Evolutionary conservation across 2,888 invertebrate genomes (phyloP).

Genomic region (Trachelus stipa): DNA sequence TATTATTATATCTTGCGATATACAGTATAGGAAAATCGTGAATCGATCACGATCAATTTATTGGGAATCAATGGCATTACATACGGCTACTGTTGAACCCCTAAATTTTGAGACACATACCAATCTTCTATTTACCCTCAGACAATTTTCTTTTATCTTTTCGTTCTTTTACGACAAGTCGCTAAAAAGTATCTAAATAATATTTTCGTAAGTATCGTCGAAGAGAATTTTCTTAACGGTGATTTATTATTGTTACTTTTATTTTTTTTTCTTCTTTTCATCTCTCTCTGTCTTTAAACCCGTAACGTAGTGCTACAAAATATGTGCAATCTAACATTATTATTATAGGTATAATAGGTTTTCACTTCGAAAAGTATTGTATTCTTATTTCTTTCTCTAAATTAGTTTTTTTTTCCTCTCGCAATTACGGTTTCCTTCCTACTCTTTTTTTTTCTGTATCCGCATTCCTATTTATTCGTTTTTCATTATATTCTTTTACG

Average conservation of each 20-base stretch:
- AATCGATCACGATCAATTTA: background rate
- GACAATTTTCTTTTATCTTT: constrained; percentile 12
- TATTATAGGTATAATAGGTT: background rate
- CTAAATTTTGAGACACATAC: too few species aligned
- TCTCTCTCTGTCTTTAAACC: constrained; percentile 7
- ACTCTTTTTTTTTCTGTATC: background rate
- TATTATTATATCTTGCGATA: too few species aligned
- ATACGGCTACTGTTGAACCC: too few species aligned
- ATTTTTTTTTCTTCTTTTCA: constrained; percentile 14
- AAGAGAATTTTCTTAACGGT: constrained; percentile 8
- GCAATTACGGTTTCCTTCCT: constrained; percentile 8
- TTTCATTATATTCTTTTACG: too few species aligned
- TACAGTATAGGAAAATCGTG: background rate
- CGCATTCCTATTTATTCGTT: too few species aligned
- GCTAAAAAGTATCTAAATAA: too few species aligned
- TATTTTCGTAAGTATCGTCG: background rate
- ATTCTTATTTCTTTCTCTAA: constrained; percentile 23
- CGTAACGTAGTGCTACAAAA: constrained; percentile 34
- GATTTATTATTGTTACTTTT: constrained; percentile 17
- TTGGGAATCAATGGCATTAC: too few species aligned
- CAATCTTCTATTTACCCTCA: background rate
- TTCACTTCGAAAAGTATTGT: constrained; percentile 1
- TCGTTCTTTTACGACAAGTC: background rate
- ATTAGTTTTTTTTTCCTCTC: constrained; percentile 29
- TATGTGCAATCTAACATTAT: constrained; percentile 30